Base-by-base conservation (phyloP, 2,888 invertebrate species). In the Apamea epomidion region DNA sequence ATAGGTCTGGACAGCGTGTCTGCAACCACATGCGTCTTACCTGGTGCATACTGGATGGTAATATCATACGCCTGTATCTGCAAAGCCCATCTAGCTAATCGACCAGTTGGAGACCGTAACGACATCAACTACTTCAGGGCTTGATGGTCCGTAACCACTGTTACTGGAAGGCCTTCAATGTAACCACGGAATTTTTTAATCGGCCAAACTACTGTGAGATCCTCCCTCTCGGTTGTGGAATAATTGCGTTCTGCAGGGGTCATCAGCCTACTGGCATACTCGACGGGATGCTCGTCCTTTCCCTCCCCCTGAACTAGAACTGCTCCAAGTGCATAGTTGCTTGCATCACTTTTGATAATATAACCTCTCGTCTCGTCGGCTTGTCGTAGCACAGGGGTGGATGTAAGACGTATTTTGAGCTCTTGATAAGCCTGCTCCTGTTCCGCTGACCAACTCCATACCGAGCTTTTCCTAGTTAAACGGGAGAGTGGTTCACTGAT, bases 401-500 rank as follows among this genome's bases (percentile, higher is more conserved):
- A 58, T 25, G 54, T 71, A 37, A 54, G 54, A 54, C 70, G 12
- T 71, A 54, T 37, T 54, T 71, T 54, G 25, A 54, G 70, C 70
- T 71, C 32, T 71, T 70, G 51, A 70, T 32, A 70, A 32, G 70
- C 70, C 54, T 69, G 29, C 51, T 69, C 37, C 16, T 72, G 71
- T 72, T 72, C 71, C 60, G 42, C n/a, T 73, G 72, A 60, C 72
- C 60, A 73, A 62, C 21, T 29, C 72, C 42, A 62, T 45, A 60
- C 42, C 6, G 29, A 10, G 60, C 45, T 73, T 62, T 73, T 73
- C 60, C 12, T 73, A 62, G 73, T 71, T 58, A 58, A 68, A 14
- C 67, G 71, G 3, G 88, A 88, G 5, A 90, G 60, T 0, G 88
- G 86, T 29, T 80, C 68, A 4, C 86, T 84, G 8, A 88, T 87